Evolutionary conservation across 1,140 invertebrate species (phyloP).

Genomic region (Neotoxoptera formosana): DNA sequence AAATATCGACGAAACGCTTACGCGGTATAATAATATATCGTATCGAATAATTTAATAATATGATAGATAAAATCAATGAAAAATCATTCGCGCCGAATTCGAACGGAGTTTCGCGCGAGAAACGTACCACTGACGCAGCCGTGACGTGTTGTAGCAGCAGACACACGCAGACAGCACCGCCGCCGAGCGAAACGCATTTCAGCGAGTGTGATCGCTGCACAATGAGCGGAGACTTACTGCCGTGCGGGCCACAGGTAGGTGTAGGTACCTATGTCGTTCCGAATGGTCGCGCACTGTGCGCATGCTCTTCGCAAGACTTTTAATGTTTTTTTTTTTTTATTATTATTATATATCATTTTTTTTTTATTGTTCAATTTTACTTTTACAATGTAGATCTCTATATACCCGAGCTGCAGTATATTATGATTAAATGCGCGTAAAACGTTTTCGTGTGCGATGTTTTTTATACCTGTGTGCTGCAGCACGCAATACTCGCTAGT

Average conservation of each 20-base stretch:
- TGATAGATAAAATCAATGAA: too few relatives aligned
- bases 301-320: conserved; percentile 27
- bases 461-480: neutral
- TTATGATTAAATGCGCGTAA: neutral
- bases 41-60: neutral
- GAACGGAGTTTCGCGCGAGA: neutral
- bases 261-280: neutral
- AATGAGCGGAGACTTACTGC: neutral
- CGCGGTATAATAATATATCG: neutral
- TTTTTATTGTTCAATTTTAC: conserved; percentile 3
- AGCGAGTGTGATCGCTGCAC: neutral
- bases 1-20: neutral
- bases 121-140: neutral
- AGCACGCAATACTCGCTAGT: too few relatives aligned
- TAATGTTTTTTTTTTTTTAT: neutral
- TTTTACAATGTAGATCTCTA: neutral
- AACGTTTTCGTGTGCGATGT: neutral
- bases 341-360: neutral
- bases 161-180: neutral
- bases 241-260: neutral
- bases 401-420: too few relatives aligned
- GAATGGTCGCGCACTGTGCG: conserved; percentile 36
- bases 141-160: neutral
- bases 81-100: neutral
- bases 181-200: neutral